Percentiles rank a stretch among this genome's conserved stretches.
Conservation (phyloP, 2,888 invertebrate species). For the Orchesella flavescens region DNA sequence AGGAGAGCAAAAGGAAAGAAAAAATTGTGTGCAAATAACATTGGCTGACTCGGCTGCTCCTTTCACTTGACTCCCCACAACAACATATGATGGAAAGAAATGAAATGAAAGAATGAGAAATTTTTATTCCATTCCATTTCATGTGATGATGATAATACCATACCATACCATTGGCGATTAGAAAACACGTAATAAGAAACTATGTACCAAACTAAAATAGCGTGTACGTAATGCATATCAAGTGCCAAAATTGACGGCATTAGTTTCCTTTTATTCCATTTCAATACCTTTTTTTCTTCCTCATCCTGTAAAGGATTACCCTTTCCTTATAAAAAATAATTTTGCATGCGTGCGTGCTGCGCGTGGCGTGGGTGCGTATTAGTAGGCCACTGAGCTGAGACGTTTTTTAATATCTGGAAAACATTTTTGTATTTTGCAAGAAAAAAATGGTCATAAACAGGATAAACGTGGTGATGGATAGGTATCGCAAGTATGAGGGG, state of each 20-base stretch:
- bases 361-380: conserved; percentile 18
- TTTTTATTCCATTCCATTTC: no score
- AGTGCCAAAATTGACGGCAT: conserved; percentile 52
- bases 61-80: no score
- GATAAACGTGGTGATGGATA: no score
- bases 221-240: not conserved
- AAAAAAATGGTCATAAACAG: no score
- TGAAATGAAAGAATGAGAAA: conserved; percentile 8
- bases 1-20: not conserved
- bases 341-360: not conserved
- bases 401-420: no score
- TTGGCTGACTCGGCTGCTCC: no score
- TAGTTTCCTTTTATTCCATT: conserved; percentile 32
- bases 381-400: no score
- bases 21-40: conserved; percentile 4
- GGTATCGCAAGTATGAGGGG: no score
- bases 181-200: not conserved
- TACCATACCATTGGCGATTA: no score
- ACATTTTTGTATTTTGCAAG: no score
- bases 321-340: not conserved
- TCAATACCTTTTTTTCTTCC: conserved; percentile 31
- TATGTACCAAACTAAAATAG: not conserved
- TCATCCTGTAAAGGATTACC: not conserved
- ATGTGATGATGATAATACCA: no score
- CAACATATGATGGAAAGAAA: not conserved